Evolutionary conservation across 2,113 vertebrate genomes (phyloP), one percentile per base, ranked within the genome.

Genomic region (Hemicordylus capensis): DNA sequence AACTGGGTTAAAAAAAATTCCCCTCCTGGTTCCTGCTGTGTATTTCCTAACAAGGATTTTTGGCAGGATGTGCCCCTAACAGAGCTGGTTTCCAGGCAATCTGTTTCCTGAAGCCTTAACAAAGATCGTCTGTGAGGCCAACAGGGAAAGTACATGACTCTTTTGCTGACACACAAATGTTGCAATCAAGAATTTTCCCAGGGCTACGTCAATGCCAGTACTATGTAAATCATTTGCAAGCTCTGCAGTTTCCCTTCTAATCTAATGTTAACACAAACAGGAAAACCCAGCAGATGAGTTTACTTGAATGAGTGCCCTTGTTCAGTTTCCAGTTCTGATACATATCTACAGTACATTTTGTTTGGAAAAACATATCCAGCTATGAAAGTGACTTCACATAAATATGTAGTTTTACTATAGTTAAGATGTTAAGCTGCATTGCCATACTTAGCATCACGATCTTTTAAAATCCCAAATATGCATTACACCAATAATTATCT

Each of bases 121-220:
- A 79, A 44, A 42, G 0, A 88, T 34, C 56, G 90, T 24, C 88
- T 87, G 51, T 83, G 76, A 44, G 48, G 64, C 86, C 74, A 87
- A 37, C 48, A 70, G 58, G 85, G 63, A 73, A 24, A 31, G 12
- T 0, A 3, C 12, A 31, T 77, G 34, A 76, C 69, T 66, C 48
- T 56, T 59, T n/a, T 74, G 81, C 76, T 88, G 88, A 84, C 61
- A 74, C 88, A 85, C 73, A 17, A 91, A 88, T 88, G 77, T 92
- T 39, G 88, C 87, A 95, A 94, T 76, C 37, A 64, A 80, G 91
- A 92, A 89, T 90, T 93, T 85, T 79, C 88, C 28, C 83, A 89
- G 81, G 17, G 69, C 91, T 83, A 81, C 0, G 34, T 85, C 84
- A 94, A 88, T 87, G 86, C 87, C 74, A 28, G 76, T 39, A 88